Evolutionary conservation across 2,888 invertebrate species (phyloP).

Genomic region (Epistrophe grossulariae): DNA sequence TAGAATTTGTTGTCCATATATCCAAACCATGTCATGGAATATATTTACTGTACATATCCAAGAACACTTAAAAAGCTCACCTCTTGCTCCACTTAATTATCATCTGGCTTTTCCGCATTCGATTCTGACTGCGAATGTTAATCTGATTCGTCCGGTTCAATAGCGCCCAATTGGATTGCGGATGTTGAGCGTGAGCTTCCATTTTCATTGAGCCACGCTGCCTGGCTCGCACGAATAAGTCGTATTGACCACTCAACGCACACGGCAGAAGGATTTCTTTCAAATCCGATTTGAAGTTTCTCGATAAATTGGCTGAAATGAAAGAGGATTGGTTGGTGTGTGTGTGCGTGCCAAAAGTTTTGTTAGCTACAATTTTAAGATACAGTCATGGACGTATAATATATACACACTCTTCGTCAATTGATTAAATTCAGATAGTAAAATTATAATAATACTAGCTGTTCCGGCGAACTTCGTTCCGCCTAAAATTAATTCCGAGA

Average conservation of each 20-base stretch:
- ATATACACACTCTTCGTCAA: background rate
- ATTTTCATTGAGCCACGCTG: slow-evolving; percentile 81
- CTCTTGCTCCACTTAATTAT: slow-evolving; percentile 83
- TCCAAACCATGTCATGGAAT: background rate
- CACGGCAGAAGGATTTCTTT: slow-evolving; percentile 81
- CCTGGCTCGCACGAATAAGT: slow-evolving; percentile 81
- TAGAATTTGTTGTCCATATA: background rate
- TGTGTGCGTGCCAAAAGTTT: background rate
- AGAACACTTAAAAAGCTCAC: slow-evolving; percentile 71
- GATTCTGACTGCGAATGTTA: slow-evolving; percentile 82
- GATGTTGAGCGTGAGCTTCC: slow-evolving; percentile 81
- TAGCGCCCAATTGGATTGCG: slow-evolving; percentile 82
- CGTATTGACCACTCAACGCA: slow-evolving; percentile 82
- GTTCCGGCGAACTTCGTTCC: too few relatives aligned
- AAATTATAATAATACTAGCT: too few relatives aligned
- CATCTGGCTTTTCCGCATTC: slow-evolving; percentile 83
- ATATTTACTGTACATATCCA: background rate
- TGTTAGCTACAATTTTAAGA: background rate
- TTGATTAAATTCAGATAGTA: background rate
- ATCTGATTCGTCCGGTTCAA: slow-evolving; percentile 82
- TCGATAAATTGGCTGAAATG: slow-evolving; percentile 80
- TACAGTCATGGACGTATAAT: background rate
- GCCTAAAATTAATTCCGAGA: too few relatives aligned
- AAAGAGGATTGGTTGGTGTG: background rate
- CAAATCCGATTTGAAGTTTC: slow-evolving; percentile 78